These are phyloP conservation scores for Trematomus loennbergii DNA, from an alignment of 2,113 vertebrate genomes.

Conservation along the genomic window DNA sequence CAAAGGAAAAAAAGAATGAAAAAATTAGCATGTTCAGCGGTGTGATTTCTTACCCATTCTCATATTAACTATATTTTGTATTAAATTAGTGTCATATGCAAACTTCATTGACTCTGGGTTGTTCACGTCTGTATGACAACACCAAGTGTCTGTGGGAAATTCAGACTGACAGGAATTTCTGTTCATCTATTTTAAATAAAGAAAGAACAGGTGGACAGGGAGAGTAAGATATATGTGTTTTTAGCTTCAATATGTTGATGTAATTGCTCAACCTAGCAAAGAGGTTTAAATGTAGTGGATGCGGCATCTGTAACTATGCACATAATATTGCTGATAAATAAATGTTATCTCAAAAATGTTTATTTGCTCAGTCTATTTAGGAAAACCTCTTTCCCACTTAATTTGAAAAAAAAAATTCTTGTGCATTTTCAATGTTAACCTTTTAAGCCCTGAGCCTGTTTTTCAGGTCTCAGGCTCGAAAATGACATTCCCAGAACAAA, in stretches of 20 bases:
- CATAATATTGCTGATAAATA: too few species aligned
- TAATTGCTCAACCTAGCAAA: not conserved
- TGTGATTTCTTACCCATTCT: not conserved
- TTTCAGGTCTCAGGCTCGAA: too few species aligned
- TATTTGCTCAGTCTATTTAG: too few species aligned
- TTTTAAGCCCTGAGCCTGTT: too few species aligned
- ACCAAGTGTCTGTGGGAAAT: not conserved
- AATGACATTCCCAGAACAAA: too few species aligned
- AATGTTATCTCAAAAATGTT: too few species aligned
- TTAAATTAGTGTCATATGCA: not conserved
- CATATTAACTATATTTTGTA: not conserved
- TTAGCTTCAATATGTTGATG: not conserved
- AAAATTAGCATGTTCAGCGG: not conserved
- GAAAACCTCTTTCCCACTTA: too few species aligned
- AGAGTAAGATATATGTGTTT: not conserved
- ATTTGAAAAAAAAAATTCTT: too few species aligned
- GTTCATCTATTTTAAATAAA: too few species aligned
- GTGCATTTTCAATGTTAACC: too few species aligned
- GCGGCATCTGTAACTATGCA: not conserved
- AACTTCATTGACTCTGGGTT: not conserved
- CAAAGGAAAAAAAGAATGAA: not conserved
- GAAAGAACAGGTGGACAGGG: not conserved
- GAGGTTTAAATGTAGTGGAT: slow-evolving; percentile 5
- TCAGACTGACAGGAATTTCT: not conserved
- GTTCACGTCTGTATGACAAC: too few species aligned